These are phyloP conservation scores for Acrossocheilus fasciatus DNA, from an alignment of 2,797 vertebrate species.

Conservation along the genomic window DNA sequence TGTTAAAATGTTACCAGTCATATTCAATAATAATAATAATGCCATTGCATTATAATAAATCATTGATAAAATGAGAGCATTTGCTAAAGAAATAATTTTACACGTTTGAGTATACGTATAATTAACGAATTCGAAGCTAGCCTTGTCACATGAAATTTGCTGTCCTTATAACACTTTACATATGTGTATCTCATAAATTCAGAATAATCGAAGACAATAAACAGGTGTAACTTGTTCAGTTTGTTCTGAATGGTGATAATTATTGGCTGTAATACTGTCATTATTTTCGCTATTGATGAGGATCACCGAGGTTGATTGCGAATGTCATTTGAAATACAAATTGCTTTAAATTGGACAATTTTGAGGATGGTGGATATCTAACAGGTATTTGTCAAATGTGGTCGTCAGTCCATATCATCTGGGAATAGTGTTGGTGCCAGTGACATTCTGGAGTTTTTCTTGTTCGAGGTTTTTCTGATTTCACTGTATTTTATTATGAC, in stretches of 20 bases:
- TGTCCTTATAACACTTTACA: conserved; percentile 32
- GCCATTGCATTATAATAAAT: neutral
- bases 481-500: conserved; percentile 70
- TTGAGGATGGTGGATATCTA: conserved; percentile 77
- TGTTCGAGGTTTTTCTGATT: conserved; percentile 58
- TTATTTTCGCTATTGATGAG: conserved; percentile 84
- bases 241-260: conserved; percentile 84
- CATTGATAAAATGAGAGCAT: neutral
- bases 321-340: conserved; percentile 83
- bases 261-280: conserved; percentile 84
- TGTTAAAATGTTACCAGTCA: neutral
- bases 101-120: neutral
- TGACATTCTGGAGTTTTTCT: conserved; percentile 70
- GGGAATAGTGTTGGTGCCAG: conserved; percentile 70
- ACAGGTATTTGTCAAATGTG: conserved; percentile 79
- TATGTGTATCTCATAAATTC: conserved; percentile 65
- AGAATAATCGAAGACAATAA: conserved; percentile 83
- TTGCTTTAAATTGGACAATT: conserved; percentile 84
- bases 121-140: neutral
- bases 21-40: neutral
- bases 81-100: neutral
- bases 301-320: conserved; percentile 79
- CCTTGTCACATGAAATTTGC: neutral
- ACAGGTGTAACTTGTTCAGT: conserved; percentile 81
- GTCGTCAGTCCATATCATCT: conserved; percentile 70